Percentiles rank a stretch among this genome's conserved stretches.
phyloP scores from a whole-genome alignment of 1,140 invertebrate genomes.

The Polyergus mexicanus region DNA sequence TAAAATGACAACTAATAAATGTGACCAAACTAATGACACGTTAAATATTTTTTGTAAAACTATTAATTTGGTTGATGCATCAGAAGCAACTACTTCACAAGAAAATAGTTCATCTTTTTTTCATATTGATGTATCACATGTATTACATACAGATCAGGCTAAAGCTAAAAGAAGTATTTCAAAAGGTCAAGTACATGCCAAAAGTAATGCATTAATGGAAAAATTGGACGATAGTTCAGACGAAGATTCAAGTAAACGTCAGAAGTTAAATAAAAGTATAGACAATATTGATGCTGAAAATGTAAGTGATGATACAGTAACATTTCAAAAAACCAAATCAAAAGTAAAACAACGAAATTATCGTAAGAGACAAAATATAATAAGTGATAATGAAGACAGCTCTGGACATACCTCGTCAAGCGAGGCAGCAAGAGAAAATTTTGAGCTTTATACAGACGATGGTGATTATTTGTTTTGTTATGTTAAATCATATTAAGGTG shows the following conservation, averaged over 20 bases:
- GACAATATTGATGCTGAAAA: slow-evolving; percentile 28
- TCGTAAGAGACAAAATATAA: slow-evolving; percentile 57
- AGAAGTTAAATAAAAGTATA: slow-evolving; percentile 74
- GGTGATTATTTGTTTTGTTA: slow-evolving; percentile 16
- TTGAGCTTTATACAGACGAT: neutral
- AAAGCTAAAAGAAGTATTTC: slow-evolving; percentile 62
- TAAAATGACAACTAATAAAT: neutral
- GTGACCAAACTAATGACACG: slow-evolving; percentile 20
- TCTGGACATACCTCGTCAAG: neutral
- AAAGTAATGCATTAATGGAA: slow-evolving; percentile 82
- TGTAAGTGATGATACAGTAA: slow-evolving; percentile 10
- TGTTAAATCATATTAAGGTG: neutral
- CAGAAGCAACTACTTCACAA: slow-evolving; percentile 53
- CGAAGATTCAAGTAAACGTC: slow-evolving; percentile 78
- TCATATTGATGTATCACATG: neutral
- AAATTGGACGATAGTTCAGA: slow-evolving; percentile 79
- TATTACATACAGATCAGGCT: slow-evolving; percentile 37
- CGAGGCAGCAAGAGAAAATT: slow-evolving; percentile 16
- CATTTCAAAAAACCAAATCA: slow-evolving; percentile 68
- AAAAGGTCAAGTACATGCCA: slow-evolving; percentile 76
- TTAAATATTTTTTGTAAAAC: neutral
- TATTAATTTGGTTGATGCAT: slow-evolving; percentile 2
- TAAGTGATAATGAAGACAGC: slow-evolving; percentile 25
- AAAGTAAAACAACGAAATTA: slow-evolving; percentile 74
- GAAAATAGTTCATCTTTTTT: slow-evolving; percentile 49